phyloP scores from a whole-genome alignment of 2,888 invertebrate genomes.

The Scaeva pyrastri region DNA sequence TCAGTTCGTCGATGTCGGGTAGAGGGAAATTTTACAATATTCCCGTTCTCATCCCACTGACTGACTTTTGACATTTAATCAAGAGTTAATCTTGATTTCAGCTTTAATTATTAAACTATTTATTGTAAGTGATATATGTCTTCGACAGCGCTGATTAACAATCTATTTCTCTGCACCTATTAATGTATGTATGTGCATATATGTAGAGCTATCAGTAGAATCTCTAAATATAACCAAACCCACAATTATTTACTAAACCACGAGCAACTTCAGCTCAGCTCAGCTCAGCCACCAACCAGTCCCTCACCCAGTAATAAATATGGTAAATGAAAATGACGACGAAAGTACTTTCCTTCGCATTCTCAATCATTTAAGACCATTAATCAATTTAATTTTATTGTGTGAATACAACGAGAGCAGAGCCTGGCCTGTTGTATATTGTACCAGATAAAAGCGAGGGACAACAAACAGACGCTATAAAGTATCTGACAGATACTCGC shows the following conservation, averaged over 20 bases:
- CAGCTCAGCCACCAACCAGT: conserved; percentile 7
- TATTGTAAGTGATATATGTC: no score
- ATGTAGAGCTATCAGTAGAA: no score
- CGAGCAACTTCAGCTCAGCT: conserved; percentile 2
- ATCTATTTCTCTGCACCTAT: no score
- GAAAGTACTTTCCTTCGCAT: conserved; percentile 76
- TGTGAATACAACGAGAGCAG: conserved; percentile 45
- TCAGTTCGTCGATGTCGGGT: no score
- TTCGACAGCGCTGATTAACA: background rate
- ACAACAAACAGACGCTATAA: conserved; percentile 43
- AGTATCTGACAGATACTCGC: conserved; percentile 24
- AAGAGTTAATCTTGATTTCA: no score
- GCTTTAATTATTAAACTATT: no score
- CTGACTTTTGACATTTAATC: no score
- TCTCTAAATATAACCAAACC: no score
- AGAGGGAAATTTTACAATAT: no score
- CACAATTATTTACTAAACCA: conserved; percentile 5
- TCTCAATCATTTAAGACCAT: conserved; percentile 83
- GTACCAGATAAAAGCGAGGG: conserved; percentile 39
- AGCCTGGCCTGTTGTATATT: conserved; percentile 6
- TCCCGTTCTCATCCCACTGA: no score
- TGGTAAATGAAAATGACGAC: conserved; percentile 49
- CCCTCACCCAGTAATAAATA: background rate
- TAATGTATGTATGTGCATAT: no score
- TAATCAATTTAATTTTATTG: conserved; percentile 82